These are phyloP conservation scores for Dicrostonyx torquatus DNA, from an alignment of 2,797 vertebrate genomes.

Conservation along the genomic window DNA sequence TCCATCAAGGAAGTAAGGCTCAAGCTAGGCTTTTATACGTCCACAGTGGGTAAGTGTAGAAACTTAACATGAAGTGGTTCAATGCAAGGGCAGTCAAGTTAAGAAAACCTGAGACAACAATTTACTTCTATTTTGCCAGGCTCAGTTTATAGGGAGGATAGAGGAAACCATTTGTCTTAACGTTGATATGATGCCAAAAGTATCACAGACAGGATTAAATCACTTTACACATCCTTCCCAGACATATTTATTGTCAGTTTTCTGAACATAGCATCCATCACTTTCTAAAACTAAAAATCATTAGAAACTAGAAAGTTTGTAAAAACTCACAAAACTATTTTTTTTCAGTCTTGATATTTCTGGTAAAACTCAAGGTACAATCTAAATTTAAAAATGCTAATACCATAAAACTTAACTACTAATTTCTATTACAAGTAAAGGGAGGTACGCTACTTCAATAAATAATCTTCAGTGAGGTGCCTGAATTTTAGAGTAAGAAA, in stretches of 20 bases:
- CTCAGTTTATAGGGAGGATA: not conserved
- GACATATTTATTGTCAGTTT: not conserved
- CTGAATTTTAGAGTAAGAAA: constrained; percentile 35
- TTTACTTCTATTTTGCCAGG: constrained; percentile 15
- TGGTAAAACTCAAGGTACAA: not conserved
- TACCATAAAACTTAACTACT: constrained; percentile 34
- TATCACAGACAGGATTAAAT: constrained; percentile 40
- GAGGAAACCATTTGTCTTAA: constrained; percentile 6
- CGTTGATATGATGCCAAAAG: constrained; percentile 11
- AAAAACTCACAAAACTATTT: not conserved
- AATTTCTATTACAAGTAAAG: constrained; percentile 17
- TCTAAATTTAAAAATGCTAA: constrained; percentile 22
- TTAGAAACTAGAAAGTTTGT: constrained; percentile 17
- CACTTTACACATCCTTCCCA: constrained; percentile 51
- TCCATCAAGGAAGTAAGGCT: constrained; percentile 30
- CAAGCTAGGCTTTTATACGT: constrained; percentile 46
- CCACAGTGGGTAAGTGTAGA: not conserved
- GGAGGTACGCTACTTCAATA: constrained; percentile 8
- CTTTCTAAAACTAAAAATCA: constrained; percentile 48
- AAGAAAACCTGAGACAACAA: not conserved
- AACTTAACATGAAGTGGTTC: constrained; percentile 1
- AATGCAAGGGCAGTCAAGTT: constrained; percentile 9
- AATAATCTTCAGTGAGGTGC: constrained; percentile 2
- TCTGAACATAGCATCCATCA: constrained; percentile 20
- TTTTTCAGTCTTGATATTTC: constrained; percentile 23